Evolutionary conservation across 2,888 invertebrate species (phyloP).

Genomic region (Dione vanillae): DNA sequence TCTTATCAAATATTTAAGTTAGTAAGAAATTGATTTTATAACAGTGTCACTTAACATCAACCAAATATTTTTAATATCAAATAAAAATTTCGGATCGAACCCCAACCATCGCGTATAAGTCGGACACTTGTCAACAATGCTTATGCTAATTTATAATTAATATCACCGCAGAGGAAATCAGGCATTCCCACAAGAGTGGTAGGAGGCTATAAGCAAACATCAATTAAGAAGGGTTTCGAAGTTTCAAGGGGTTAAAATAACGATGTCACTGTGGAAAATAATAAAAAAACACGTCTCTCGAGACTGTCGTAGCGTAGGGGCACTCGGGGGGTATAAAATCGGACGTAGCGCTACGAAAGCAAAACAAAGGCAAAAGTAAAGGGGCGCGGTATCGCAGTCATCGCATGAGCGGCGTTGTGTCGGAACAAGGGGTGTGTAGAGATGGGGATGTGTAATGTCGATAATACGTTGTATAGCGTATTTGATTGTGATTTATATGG

Average conservation of each 20-base stretch:
- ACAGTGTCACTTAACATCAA: too few relatives aligned
- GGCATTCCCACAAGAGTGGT: slow-evolving; percentile 12
- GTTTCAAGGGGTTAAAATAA: slow-evolving; percentile 47
- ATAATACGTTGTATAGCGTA: too few relatives aligned
- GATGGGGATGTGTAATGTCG: neutral
- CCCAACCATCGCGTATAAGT: neutral
- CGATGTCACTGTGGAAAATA: slow-evolving; percentile 46
- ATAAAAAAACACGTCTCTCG: slow-evolving; percentile 43
- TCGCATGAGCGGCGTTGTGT: slow-evolving; percentile 47
- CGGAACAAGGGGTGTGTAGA: slow-evolving; percentile 40
- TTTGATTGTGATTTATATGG: too few relatives aligned
- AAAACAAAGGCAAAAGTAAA: slow-evolving; percentile 49
- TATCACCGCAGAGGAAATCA: slow-evolving; percentile 1
- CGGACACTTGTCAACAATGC: neutral
- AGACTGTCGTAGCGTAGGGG: slow-evolving; percentile 30
- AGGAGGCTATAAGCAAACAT: slow-evolving; percentile 29
- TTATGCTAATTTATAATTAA: slow-evolving; percentile 7
- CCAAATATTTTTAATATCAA: too few relatives aligned
- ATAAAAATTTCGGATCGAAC: neutral
- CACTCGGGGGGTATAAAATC: slow-evolving; percentile 44
- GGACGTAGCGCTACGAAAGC: slow-evolving; percentile 47
- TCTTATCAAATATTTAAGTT: too few relatives aligned
- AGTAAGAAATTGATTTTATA: too few relatives aligned
- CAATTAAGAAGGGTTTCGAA: slow-evolving; percentile 27
- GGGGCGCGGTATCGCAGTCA: slow-evolving; percentile 50